phyloP scores from a whole-genome alignment of 2,888 invertebrate species.

The Pandemis heparana region DNA sequence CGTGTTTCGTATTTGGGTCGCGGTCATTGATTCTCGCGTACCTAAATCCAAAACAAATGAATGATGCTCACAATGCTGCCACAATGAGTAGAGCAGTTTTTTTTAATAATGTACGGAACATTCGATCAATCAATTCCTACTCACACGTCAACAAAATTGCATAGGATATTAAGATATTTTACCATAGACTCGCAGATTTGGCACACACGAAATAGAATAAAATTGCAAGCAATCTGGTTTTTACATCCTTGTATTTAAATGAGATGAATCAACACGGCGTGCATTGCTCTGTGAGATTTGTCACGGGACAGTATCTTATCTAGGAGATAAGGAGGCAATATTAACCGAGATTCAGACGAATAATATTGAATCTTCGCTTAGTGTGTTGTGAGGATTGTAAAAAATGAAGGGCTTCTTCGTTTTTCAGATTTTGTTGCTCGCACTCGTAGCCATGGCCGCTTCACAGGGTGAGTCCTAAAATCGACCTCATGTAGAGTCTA shows the following conservation, averaged over 20 bases:
- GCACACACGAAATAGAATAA: conserved; percentile 15
- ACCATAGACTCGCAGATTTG: background rate
- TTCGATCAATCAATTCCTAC: too few species aligned
- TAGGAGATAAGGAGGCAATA: conserved; percentile 14
- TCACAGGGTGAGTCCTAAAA: conserved; percentile 47
- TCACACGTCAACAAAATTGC: conserved; percentile 6
- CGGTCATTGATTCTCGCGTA: background rate
- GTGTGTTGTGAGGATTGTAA: background rate
- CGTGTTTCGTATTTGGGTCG: background rate
- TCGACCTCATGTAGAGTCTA: background rate
- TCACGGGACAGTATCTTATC: conserved; percentile 30
- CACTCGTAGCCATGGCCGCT: conserved; percentile 57
- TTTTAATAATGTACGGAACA: background rate
- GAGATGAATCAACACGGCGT: conserved; percentile 10
- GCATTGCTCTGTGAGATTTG: conserved; percentile 17
- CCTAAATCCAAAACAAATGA: too few species aligned
- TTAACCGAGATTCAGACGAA: conserved; percentile 16
- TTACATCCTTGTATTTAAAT: background rate
- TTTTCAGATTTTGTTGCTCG: conserved; percentile 59
- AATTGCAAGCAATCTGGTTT: conserved; percentile 27
- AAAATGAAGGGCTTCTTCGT: conserved; percentile 48
- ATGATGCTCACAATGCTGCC: too few species aligned
- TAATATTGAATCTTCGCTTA: background rate
- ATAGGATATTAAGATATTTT: background rate
- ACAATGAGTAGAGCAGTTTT: too few species aligned